Evolutionary conservation across 2,888 invertebrate species (phyloP), one percentile per base, ranked within the genome.

Genomic region (Leptinotarsa juncta): DNA sequence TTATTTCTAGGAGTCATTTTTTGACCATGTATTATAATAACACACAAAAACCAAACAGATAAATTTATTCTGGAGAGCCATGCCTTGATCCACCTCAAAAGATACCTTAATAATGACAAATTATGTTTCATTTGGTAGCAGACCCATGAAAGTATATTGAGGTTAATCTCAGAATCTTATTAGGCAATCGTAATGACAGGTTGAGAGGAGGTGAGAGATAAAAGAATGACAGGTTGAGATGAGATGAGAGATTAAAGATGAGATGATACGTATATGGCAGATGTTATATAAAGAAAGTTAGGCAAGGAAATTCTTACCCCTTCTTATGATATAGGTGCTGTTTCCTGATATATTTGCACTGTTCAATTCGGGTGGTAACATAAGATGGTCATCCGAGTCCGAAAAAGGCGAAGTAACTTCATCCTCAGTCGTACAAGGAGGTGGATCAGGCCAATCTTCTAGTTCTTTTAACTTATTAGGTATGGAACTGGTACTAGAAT

Each of bases 301-400:
- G 20, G 26, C 12, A 18, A 26, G 57, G 18, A 18, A 15, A 49
- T 18, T 55, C 42, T 77, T 92, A 67, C 94, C 94, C 78, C 93
- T 92, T 65, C 95, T 90, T 76, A 96, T 94, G 55, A 95, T 92
- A 84, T 95, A 96, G n/a, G 95, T 96, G 49, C 95, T 95, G 77
- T 91, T 90, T 53, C 90, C 90, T 50, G 91, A 89, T 82, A 92
- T 87, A 79, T 90, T 91, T 49, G 87, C 84, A 55, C 86, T 83
- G 65, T 84, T 83, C 23, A 89, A 82, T 79, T 87, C 88, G 3
- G 84, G 77, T 3, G 87, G 87, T 75, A 86, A 74, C 32, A 82
- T 74, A 10, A 86, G 77, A 60, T 85, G 85, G 70, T 88, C 88
- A 72, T 88, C 91, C 0, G 90, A 91, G 84, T 94, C 94, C 7